Evolutionary conservation across 2,797 vertebrate genomes (phyloP).

Genomic region (Thalassophryne amazonica): DNA sequence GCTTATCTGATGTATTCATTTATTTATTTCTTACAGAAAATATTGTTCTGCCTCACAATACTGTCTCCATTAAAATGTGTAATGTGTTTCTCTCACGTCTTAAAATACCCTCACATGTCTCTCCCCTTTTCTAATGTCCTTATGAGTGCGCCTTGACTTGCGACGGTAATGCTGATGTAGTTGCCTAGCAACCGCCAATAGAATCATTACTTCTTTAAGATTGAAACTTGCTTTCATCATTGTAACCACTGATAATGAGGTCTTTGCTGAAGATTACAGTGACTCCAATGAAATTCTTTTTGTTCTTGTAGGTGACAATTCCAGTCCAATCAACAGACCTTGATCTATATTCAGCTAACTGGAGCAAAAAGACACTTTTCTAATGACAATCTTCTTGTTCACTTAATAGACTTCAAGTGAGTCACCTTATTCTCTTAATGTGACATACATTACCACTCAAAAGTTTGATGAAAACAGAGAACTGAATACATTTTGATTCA

Average conservation of each 20-base stretch:
- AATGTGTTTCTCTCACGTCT: slow-evolving; percentile 18
- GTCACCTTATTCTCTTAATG: not conserved
- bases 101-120: slow-evolving; percentile 32
- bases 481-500: no score
- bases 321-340: slow-evolving; percentile 9
- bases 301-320: slow-evolving; percentile 6
- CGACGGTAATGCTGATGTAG: slow-evolving; percentile 60
- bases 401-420: not conserved
- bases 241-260: slow-evolving; percentile 43
- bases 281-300: not conserved
- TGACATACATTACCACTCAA: no score
- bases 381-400: not conserved
- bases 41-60: no score
- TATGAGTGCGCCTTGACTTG: slow-evolving; percentile 43
- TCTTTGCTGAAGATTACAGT: slow-evolving; percentile 12
- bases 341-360: slow-evolving; percentile 13
- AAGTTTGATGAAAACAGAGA: no score
- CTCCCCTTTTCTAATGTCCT: slow-evolving; percentile 26
- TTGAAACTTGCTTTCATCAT: slow-evolving; percentile 52
- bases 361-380: slow-evolving; percentile 4
- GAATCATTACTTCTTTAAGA: slow-evolving; percentile 52
- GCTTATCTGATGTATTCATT: no score
- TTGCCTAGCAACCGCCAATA: slow-evolving; percentile 78
- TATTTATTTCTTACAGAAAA: no score
- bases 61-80: not conserved